These are phyloP conservation scores for Bungarus multicinctus DNA, from an alignment of 2,113 vertebrate genomes.

Conservation along the genomic window DNA sequence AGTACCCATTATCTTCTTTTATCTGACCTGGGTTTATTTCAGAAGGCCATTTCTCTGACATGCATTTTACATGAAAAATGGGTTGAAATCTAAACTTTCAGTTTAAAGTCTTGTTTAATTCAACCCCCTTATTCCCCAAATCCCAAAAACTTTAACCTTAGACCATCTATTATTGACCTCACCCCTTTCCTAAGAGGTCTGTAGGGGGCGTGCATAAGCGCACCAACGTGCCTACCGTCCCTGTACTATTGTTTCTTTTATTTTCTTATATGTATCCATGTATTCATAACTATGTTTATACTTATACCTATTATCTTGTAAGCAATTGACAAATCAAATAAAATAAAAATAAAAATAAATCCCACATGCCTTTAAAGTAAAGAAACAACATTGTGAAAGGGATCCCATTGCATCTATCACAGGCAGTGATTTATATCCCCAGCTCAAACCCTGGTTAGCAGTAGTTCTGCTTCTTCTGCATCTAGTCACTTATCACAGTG, in stretches of 20 bases:
- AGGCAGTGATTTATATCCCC: neutral
- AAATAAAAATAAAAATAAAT: too few relatives aligned
- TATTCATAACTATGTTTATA: too few relatives aligned
- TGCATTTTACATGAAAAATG: neutral
- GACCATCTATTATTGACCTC: too few relatives aligned
- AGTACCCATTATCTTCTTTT: neutral
- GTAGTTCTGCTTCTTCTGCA: neutral
- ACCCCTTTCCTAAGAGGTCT: too few relatives aligned
- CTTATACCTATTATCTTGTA: too few relatives aligned
- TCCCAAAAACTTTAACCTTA: too few relatives aligned
- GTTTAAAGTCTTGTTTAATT: neutral
- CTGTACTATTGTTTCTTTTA: too few relatives aligned
- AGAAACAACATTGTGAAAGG: neutral
- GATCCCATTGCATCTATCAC: neutral
- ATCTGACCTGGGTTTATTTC: neutral
- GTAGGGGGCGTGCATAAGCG: too few relatives aligned
- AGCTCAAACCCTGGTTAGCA: neutral
- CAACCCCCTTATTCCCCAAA: neutral
- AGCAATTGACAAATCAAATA: too few relatives aligned
- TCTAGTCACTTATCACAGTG: neutral
- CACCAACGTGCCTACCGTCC: too few relatives aligned
- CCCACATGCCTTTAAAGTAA: neutral
- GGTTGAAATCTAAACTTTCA: neutral
- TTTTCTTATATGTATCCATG: too few relatives aligned
- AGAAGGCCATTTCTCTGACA: neutral